Conservation (phyloP, 2,888 invertebrate genomes). For the Alentia gelatinosa region DNA sequence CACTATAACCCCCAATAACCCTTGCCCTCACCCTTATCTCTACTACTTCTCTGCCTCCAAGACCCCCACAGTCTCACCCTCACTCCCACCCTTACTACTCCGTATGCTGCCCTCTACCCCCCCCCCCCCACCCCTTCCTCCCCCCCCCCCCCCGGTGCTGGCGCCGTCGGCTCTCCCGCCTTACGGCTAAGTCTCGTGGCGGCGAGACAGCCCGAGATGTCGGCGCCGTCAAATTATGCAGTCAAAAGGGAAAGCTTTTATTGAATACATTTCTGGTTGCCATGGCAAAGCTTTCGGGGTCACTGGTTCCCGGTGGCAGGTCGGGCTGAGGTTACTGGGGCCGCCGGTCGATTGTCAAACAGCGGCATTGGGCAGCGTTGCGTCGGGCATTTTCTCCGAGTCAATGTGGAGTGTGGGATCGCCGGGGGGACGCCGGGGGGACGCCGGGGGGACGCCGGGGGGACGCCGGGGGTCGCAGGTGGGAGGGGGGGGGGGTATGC, state of each 20-base stretch:
- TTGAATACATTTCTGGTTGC: constrained; percentile 45
- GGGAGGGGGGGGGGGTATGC: too few relatives aligned
- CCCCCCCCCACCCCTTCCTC: background rate
- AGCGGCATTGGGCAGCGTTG: background rate
- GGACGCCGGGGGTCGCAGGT: too few relatives aligned
- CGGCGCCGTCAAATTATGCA: constrained; percentile 25
- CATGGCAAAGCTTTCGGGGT: constrained; percentile 43
- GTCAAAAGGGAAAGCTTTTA: constrained; percentile 28
- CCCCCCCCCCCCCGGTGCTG: background rate
- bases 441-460: too few relatives aligned
- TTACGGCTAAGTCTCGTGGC: too few relatives aligned
- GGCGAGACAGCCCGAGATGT: background rate
- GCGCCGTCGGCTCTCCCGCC: too few relatives aligned
- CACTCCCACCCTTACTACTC: background rate
- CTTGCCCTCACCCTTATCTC: background rate
- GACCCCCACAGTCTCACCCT: background rate
- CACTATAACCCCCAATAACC: too few relatives aligned
- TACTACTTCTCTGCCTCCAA: background rate
- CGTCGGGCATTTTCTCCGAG: background rate
- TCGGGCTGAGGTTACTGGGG: background rate
- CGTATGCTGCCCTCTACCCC: background rate
- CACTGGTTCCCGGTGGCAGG: background rate
- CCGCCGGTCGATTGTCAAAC: constrained; percentile 20
- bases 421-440: too few relatives aligned
- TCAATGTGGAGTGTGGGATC: background rate